Percentiles rank a stretch among this genome's conserved stretches.
Conservation (phyloP, 2,797 vertebrate species). For the Streptopelia turtur region DNA sequence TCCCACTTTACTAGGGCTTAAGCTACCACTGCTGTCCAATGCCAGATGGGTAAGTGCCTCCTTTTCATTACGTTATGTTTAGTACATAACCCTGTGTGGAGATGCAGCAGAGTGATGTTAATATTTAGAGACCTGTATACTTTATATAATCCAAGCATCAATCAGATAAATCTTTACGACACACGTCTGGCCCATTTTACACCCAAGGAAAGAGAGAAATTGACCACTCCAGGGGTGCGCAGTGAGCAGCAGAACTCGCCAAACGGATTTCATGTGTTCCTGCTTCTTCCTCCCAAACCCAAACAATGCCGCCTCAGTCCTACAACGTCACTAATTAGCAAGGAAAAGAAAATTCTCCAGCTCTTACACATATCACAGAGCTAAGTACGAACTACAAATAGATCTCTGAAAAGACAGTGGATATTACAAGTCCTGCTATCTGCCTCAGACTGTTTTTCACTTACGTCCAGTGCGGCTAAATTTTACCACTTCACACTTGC, state of each 20-base stretch:
- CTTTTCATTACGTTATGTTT: not conserved
- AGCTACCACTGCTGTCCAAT: not conserved
- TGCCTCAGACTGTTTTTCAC: not conserved
- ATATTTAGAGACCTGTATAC: not conserved
- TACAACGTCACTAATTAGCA: not conserved
- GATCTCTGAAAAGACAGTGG: not conserved
- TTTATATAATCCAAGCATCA: not conserved
- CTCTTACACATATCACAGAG: not conserved
- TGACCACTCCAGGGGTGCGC: not conserved
- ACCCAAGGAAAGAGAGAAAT: not conserved
- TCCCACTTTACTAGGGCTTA: not conserved
- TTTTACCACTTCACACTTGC: not conserved
- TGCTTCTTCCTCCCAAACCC: not conserved
- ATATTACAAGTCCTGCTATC: not conserved
- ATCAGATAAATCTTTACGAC: not conserved
- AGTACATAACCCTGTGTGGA: not conserved
- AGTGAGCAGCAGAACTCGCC: not conserved
- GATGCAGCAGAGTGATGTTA: not conserved
- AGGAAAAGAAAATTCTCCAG: not conserved
- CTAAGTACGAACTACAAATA: not conserved
- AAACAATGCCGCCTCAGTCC: not conserved
- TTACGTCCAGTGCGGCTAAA: not conserved
- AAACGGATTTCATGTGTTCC: accelerated
- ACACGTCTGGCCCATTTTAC: not conserved
- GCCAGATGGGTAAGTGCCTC: not conserved